Evolutionary conservation across 2,888 invertebrate species (phyloP).

Genomic region (Choreutis nemorana): DNA sequence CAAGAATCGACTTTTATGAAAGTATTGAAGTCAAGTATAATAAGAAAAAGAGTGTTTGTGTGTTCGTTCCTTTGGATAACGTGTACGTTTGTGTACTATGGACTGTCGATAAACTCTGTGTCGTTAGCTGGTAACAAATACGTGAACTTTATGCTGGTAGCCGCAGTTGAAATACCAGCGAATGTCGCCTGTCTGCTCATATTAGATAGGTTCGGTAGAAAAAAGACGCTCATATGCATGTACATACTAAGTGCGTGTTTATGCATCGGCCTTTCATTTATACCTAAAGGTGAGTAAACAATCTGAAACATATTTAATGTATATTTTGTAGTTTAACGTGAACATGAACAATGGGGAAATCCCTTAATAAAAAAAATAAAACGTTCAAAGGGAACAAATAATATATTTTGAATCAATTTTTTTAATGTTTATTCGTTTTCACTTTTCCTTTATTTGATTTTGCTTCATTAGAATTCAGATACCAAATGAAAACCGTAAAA

Average conservation of each 20-base stretch:
- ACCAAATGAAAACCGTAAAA: too few relatives aligned
- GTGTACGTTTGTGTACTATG: constrained; percentile 82
- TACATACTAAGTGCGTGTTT: constrained; percentile 71
- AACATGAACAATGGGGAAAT: not conserved
- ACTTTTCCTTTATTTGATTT: too few relatives aligned
- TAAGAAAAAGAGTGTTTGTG: constrained; percentile 64
- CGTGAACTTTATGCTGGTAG: constrained; percentile 75
- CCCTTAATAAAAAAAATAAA: too few relatives aligned
- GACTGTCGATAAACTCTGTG: constrained; percentile 80
- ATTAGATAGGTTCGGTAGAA: constrained; percentile 71
- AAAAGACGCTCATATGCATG: constrained; percentile 67
- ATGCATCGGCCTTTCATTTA: constrained; percentile 68
- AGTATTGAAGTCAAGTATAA: constrained; percentile 62
- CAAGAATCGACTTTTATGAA: constrained; percentile 30
- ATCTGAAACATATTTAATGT: not conserved
- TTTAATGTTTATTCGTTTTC: too few relatives aligned
- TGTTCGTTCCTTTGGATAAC: constrained; percentile 83
- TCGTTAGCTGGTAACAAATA: constrained; percentile 79
- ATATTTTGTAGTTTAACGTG: not conserved
- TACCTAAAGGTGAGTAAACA: constrained; percentile 58
- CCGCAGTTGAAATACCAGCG: constrained; percentile 76
- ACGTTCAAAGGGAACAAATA: too few relatives aligned
- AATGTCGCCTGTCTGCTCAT: constrained; percentile 70
- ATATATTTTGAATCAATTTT: too few relatives aligned
- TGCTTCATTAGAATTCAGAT: too few relatives aligned